Percentiles rank a stretch among this genome's conserved stretches.
phyloP scores from a whole-genome alignment of 1,140 invertebrate genomes.

The Philotrypesis tridentata region DNA sequence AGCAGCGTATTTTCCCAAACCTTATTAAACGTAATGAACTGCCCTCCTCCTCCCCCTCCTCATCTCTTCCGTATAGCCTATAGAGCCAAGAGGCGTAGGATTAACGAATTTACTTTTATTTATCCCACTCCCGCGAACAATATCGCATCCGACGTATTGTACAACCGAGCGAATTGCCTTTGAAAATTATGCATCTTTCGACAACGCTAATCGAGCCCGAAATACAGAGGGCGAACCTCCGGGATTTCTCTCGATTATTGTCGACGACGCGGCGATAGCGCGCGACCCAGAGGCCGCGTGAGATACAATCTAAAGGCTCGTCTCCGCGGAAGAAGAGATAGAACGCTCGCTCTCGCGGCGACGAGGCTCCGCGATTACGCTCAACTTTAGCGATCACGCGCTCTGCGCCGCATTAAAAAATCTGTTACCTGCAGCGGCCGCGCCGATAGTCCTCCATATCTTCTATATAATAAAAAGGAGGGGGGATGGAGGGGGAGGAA shows the following conservation, averaged over 20 bases:
- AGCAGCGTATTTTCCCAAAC: background rate
- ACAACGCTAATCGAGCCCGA: no score
- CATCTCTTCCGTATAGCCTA: background rate
- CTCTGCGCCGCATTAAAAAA: constrained; percentile 22
- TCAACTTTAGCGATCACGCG: background rate
- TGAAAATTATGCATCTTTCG: no score
- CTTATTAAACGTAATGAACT: background rate
- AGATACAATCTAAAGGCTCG: no score
- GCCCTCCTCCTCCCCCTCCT: background rate
- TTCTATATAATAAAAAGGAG: background rate
- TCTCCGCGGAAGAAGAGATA: background rate
- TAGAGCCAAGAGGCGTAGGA: background rate
- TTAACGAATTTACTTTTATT: background rate
- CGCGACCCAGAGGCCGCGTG: no score
- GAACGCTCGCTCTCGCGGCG: background rate
- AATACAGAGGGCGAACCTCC: no score
- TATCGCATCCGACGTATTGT: no score
- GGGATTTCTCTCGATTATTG: no score
- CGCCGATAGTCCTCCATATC: background rate
- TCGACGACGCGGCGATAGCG: no score
- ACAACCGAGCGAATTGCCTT: no score
- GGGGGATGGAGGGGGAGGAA: background rate
- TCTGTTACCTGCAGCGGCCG: constrained; percentile 14
- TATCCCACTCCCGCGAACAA: no score
- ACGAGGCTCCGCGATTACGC: background rate